These are phyloP conservation scores for Trididemnum clinides DNA, from an alignment of 23 tunicate species.

Conservation along the genomic window DNA sequence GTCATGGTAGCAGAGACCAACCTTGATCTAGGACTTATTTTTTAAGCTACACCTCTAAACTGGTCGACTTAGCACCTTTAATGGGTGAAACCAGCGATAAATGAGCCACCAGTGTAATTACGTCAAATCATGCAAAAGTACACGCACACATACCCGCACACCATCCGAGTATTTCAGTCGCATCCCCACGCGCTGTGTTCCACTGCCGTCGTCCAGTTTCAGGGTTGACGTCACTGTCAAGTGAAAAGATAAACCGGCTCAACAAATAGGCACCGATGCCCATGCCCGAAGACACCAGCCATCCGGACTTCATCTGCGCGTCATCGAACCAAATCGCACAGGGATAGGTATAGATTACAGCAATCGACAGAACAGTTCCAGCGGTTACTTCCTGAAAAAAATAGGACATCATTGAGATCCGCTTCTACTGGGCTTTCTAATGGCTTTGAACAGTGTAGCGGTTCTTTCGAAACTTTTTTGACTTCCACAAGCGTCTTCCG, in stretches of 20 bases:
- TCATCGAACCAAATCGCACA: constrained; percentile 42
- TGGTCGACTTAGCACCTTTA: too few relatives aligned
- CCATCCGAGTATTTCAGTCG: constrained; percentile 85
- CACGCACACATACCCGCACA: constrained; percentile 52
- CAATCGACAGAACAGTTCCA: constrained; percentile 46
- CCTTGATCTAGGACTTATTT: too few relatives aligned
- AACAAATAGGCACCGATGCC: constrained; percentile 12
- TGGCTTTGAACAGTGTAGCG: too few relatives aligned
- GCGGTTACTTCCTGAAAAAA: constrained; percentile 51
- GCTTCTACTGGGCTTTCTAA: too few relatives aligned
- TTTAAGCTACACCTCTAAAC: too few relatives aligned
- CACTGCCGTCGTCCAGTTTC: constrained; percentile 49
- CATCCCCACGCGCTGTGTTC: constrained; percentile 89
- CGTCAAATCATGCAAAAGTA: too few relatives aligned
- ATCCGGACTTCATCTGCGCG: background rate
- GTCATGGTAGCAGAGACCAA: too few relatives aligned
- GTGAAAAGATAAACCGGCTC: constrained; percentile 45
- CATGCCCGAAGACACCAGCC: background rate
- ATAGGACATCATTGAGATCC: too few relatives aligned
- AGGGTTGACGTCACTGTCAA: constrained; percentile 57
- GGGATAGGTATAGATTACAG: constrained; percentile 4
- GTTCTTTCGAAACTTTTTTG: too few relatives aligned
- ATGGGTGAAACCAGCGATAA: background rate
- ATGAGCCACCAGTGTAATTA: background rate
- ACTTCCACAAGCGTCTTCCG: too few relatives aligned